Conservation (phyloP, 2,113 vertebrate species). For the Nesoenas mayeri region DNA sequence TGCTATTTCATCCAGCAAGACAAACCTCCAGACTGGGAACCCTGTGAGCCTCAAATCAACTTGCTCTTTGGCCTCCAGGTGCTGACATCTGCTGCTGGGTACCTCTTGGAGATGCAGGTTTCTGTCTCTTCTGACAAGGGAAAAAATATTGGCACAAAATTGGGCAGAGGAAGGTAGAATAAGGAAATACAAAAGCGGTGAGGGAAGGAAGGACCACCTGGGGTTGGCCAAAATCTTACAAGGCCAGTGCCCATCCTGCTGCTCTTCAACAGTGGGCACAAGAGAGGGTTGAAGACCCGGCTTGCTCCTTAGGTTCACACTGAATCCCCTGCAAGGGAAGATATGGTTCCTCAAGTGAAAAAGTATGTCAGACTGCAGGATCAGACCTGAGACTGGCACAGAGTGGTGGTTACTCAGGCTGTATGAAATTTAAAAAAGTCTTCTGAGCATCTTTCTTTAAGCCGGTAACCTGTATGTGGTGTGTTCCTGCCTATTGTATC, state of each 20-base stretch:
- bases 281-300: neutral
- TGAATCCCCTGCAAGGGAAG: neutral
- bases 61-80: neutral
- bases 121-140: neutral
- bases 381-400: neutral
- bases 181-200: neutral
- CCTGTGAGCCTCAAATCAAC: neutral
- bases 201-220: neutral
- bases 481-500: neutral
- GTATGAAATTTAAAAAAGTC: neutral
- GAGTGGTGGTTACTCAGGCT: neutral
- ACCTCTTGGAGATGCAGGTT: neutral
- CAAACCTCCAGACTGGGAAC: neutral
- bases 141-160: neutral
- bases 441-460: neutral
- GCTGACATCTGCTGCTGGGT: neutral
- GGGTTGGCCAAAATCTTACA: neutral
- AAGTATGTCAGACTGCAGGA: neutral
- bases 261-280: rapidly evolving
- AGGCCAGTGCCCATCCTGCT: neutral
- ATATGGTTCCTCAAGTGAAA: neutral
- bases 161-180: neutral
- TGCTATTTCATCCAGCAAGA: neutral
- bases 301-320: rapidly evolving
- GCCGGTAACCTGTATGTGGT: rapidly evolving